Percentiles rank a stretch among this genome's conserved stretches.
Conservation (phyloP, 2,797 vertebrate species). For the Danio albolineatus region DNA sequence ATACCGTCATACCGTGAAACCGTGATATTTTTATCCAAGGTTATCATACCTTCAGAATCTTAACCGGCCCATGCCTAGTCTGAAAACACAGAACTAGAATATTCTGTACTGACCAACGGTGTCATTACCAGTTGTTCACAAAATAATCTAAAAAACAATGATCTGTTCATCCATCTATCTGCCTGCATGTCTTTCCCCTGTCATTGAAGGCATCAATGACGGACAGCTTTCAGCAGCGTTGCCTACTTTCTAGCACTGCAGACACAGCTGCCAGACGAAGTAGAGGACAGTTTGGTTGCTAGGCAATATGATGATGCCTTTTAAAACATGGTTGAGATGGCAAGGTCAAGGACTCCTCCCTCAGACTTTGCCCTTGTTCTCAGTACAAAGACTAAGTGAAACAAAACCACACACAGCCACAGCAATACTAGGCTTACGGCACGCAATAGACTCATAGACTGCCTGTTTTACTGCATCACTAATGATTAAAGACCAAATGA, state of each 20-base stretch:
- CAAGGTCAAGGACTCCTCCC: conserved; percentile 40
- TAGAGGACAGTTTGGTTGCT: conserved; percentile 42
- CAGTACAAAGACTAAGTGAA: conserved; percentile 9
- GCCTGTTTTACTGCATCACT: neutral
- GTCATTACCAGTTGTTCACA: no score
- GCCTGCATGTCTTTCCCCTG: neutral
- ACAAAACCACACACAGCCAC: neutral
- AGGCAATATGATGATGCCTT: conserved; percentile 41
- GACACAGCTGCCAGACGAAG: conserved; percentile 13
- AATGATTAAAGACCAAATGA: neutral
- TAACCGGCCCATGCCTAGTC: no score
- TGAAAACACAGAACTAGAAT: no score
- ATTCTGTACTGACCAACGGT: no score
- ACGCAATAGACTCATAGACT: neutral
- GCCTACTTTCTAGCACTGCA: conserved; percentile 17
- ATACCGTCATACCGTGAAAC: no score
- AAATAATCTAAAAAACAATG: no score
- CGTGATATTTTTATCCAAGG: no score
- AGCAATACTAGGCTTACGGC: neutral
- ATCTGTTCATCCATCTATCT: neutral
- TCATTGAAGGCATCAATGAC: neutral
- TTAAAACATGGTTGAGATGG: conserved; percentile 27
- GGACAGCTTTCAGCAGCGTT: neutral
- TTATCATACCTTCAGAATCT: no score
- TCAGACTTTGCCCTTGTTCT: conserved; percentile 19